A percentile compares a stretch with the other conserved stretches of the same genome.
These are phyloP conservation scores for Rhyzopertha dominica DNA, from an alignment of 1,140 invertebrate species.

Conservation along the genomic window DNA sequence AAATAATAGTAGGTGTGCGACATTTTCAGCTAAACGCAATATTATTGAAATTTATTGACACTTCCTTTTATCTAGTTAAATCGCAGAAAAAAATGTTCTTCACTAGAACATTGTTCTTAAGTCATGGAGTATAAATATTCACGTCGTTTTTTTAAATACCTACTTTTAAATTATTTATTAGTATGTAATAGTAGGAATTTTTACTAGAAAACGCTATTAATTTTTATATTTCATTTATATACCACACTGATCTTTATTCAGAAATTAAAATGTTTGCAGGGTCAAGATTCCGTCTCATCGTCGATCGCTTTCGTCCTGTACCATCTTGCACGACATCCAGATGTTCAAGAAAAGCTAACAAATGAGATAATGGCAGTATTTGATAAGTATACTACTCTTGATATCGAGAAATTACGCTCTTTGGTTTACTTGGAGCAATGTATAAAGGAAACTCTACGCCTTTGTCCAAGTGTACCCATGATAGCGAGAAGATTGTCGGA, in stretches of 20 bases:
- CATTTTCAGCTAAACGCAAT: too few species aligned
- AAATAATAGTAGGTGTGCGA: too few species aligned
- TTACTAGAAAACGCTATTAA: neutral
- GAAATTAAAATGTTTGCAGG: conserved; percentile 46
- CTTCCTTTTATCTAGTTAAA: too few species aligned
- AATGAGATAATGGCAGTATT: conserved; percentile 46
- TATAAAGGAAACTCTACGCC: conserved; percentile 60
- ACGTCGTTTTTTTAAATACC: too few species aligned
- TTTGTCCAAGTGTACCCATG: conserved; percentile 65
- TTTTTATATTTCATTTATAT: neutral
- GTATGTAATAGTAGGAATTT: too few species aligned
- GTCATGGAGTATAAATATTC: too few species aligned
- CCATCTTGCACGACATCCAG: conserved; percentile 54
- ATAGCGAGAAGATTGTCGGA: conserved; percentile 55
- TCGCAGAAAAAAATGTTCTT: too few species aligned
- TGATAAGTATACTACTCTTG: conserved; percentile 7
- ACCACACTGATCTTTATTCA: neutral
- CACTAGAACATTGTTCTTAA: too few species aligned
- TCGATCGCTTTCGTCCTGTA: conserved; percentile 57
- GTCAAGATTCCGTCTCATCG: conserved; percentile 70
- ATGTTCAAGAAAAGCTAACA: conserved; percentile 56
- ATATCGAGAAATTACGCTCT: conserved; percentile 50
- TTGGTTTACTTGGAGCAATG: conserved; percentile 64
- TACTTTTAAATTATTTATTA: too few species aligned
- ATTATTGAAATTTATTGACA: too few species aligned